Percentiles rank a stretch among this genome's conserved stretches.
Conservation (phyloP, 2,888 invertebrate species). For the Rutpela maculata region DNA sequence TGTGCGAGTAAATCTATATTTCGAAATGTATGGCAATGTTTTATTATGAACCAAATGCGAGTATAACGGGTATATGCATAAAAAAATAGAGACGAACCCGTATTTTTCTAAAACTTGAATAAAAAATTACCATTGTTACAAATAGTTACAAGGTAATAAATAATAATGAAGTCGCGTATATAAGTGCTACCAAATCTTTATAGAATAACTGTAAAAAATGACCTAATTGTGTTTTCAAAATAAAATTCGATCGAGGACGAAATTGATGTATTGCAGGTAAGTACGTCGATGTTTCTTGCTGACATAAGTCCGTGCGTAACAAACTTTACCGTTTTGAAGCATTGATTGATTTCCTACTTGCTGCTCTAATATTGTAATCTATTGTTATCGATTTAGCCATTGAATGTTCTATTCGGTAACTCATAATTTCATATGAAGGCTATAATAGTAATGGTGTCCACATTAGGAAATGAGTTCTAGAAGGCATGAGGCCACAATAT, state of each 20-base stretch:
- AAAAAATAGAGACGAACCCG: neutral
- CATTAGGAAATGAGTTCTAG: no score
- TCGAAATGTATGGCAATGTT: slow-evolving; percentile 8
- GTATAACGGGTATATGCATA: neutral
- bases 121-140: neutral
- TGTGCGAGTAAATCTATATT: neutral
- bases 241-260: neutral
- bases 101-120: neutral
- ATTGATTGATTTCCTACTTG: no score
- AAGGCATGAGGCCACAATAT: no score
- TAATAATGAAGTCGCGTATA: neutral
- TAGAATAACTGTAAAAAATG: neutral
- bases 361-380: no score
- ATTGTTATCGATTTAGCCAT: no score
- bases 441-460: no score
- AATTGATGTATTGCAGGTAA: neutral
- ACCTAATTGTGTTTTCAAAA: neutral
- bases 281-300: neutral
- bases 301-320: no score
- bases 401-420: no score
- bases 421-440: no score
- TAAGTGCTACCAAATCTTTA: neutral
- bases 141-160: neutral
- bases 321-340: no score
- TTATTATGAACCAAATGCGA: neutral